Evolutionary conservation across 2,888 invertebrate species (phyloP).

Genomic region (Morpho deidamia): DNA sequence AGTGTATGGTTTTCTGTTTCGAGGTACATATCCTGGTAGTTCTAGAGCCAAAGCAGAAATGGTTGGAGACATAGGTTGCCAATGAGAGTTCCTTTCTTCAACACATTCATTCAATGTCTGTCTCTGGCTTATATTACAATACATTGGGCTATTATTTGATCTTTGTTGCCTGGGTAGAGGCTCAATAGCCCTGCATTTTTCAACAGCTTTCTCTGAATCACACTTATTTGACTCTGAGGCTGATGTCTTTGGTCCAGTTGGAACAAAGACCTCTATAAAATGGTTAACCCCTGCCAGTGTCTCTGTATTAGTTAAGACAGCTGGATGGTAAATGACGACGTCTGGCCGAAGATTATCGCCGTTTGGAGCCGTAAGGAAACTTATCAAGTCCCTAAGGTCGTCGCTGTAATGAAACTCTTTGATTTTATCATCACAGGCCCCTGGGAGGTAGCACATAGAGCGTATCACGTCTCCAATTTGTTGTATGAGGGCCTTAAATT

Average conservation of each 20-base stretch:
- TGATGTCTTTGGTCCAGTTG: constrained; percentile 31
- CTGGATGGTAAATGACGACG: constrained; percentile 66
- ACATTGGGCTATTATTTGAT: constrained; percentile 54
- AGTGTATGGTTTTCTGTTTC: constrained; percentile 51
- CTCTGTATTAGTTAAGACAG: constrained; percentile 64
- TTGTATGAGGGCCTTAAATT: constrained; percentile 36
- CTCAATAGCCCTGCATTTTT: constrained; percentile 45
- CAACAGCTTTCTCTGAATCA: constrained; percentile 66
- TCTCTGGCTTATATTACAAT: constrained; percentile 54
- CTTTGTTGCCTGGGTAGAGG: constrained; percentile 50
- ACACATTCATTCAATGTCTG: constrained; percentile 30
- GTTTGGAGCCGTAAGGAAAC: constrained; percentile 53
- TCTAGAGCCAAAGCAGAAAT: constrained; percentile 66
- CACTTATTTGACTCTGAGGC: constrained; percentile 56
- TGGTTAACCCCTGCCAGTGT: constrained; percentile 34
- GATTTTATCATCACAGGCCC: constrained; percentile 33
- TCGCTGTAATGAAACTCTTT: constrained; percentile 53
- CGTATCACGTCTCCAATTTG: constrained; percentile 54
- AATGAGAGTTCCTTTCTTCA: constrained; percentile 31
- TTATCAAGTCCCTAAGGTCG: constrained; percentile 55
- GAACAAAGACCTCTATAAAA: constrained; percentile 46
- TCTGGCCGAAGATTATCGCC: constrained; percentile 51
- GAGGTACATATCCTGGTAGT: constrained; percentile 68
- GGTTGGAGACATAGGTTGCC: constrained; percentile 57
- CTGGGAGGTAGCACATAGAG: constrained; percentile 38